Conservation (phyloP, 2,113 vertebrate species). For the Electrona antarctica region DNA sequence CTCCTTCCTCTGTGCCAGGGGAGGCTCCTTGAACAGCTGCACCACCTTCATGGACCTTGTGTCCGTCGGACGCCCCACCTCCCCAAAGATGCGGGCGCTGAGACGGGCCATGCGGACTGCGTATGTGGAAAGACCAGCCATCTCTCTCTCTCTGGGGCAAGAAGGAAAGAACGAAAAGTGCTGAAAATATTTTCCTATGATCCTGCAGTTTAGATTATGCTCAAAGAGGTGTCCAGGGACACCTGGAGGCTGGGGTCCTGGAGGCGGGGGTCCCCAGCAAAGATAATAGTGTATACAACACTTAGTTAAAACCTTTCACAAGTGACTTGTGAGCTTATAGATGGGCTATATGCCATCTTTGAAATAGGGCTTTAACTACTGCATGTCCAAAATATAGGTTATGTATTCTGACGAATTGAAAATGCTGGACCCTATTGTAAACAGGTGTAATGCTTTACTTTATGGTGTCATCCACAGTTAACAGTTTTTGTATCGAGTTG, state of each 20-base stretch:
- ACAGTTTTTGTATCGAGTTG: too few relatives aligned
- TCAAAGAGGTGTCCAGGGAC: not conserved
- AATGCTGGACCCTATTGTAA: too few relatives aligned
- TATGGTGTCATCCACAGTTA: too few relatives aligned
- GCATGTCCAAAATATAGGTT: too few relatives aligned
- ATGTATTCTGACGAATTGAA: too few relatives aligned
- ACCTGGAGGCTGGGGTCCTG: not conserved
- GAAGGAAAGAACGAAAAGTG: not conserved
- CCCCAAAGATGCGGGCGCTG: slow-evolving; percentile 91
- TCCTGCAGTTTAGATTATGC: not conserved
- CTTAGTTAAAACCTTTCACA: too few relatives aligned
- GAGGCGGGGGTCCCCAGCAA: too few relatives aligned
- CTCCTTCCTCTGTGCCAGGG: slow-evolving; percentile 84
- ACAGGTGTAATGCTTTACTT: too few relatives aligned
- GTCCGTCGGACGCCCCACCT: slow-evolving; percentile 87
- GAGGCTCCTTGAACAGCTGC: slow-evolving; percentile 88
- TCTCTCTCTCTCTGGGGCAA: slow-evolving; percentile 68
- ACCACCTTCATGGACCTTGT: slow-evolving; percentile 92
- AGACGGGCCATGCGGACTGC: slow-evolving; percentile 89
- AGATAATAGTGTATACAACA: not conserved
- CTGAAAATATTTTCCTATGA: not conserved
- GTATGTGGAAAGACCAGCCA: slow-evolving; percentile 87
- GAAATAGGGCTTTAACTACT: too few relatives aligned
- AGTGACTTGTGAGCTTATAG: not conserved
- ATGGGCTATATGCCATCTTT: not conserved